Base-by-base conservation (phyloP, 1,140 invertebrate species). In the Trichomalopsis sarcophagae region DNA sequence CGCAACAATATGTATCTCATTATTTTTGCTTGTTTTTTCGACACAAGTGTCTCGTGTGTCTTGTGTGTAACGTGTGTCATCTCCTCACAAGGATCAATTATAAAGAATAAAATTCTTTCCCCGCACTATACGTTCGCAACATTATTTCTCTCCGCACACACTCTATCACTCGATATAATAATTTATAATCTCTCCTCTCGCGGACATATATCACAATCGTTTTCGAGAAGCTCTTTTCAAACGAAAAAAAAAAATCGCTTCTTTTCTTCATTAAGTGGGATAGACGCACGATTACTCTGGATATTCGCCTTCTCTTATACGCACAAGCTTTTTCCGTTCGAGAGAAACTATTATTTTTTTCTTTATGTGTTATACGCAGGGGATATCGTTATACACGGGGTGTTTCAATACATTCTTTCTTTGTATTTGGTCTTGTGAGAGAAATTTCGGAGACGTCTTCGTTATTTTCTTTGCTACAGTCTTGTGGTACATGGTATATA, bases 1-100 rank as follows among this genome's bases (percentile, higher is more conserved):
- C 85, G 84, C 79, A 88, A 87, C 87, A 88, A 87, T 86, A 84
- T 87, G 68, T 84, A 71, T 62, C 50, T 78, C 27, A 44, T 44
- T 33, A 71, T 30, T 33, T 75, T 81, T 74, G 36, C 7, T 44
- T 69, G 71, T 66, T 86, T 62, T 62, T 73, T 76, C 74, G 55
- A 21, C 55, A 62, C 55, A 62, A 62, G 55, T 7, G 17, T 13
- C 23, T 27, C 23, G 23, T 13, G 2, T 71, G 9, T 13, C 3
- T 30, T 71, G 23, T 30, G 55, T 62, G 55, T 4, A 36, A 6
- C 5, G 55, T 21, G 27, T 36, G n/a, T 73, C 69, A 33, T 36
- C 69, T 73, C 27, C 69, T 14, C 27, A 50, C 30, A 84, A 84
- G 75, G 14, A 78, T 76, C 40, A 83, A 83, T 69, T 84, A 84